phyloP scores from a whole-genome alignment of 2,797 vertebrate genomes.

The Acomys russatus region DNA sequence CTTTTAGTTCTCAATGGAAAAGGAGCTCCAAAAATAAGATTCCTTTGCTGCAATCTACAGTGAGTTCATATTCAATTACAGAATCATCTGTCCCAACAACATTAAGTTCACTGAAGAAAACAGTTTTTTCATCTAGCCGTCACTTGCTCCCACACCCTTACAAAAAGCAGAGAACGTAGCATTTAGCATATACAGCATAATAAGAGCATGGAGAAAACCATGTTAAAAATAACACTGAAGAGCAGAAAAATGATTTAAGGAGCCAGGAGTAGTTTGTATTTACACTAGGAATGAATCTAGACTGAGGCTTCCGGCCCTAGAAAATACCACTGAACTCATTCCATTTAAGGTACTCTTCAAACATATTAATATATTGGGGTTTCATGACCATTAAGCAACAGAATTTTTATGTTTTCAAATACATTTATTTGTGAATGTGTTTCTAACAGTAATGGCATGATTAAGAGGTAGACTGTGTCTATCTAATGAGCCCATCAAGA shows the following conservation, averaged over 20 bases:
- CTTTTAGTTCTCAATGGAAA: background rate
- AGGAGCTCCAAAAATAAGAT: constrained; percentile 1
- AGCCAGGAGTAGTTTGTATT: background rate
- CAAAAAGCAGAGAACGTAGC: background rate
- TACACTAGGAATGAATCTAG: background rate
- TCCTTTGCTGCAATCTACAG: background rate
- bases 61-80: background rate
- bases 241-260: background rate
- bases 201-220: background rate
- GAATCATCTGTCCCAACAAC: background rate
- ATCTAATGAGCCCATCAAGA: no score
- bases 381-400: background rate
- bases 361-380: background rate
- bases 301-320: background rate
- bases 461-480: background rate
- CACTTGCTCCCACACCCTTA: background rate
- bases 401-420: background rate
- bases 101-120: constrained; percentile 19
- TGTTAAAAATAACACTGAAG: background rate
- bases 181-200: background rate
- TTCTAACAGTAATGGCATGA: background rate
- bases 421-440: background rate
- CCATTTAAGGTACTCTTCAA: background rate
- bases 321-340: background rate
- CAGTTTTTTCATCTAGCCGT: background rate